phyloP scores from a whole-genome alignment of 1,140 invertebrate species.

The Phortica variegata region DNA sequence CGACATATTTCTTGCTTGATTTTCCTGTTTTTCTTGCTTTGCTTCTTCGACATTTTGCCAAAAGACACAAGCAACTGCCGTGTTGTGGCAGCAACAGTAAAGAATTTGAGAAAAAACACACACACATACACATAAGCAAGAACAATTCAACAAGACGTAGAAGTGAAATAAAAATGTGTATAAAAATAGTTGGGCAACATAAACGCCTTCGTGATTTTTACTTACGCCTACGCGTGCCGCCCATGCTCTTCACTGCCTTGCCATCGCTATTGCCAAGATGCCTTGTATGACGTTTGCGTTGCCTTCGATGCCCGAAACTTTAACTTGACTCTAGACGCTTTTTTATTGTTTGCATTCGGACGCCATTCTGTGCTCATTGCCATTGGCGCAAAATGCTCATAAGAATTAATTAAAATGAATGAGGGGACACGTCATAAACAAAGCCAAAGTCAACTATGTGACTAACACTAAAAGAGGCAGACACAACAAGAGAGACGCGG shows the following conservation, averaged over 20 bases:
- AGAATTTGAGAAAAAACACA: too few species aligned
- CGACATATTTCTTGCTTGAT: too few species aligned
- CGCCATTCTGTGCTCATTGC: too few species aligned
- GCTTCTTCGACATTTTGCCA: too few species aligned
- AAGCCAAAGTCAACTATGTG: constrained; percentile 48
- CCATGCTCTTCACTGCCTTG: neutral
- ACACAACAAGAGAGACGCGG: constrained; percentile 20
- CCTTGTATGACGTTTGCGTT: constrained; percentile 3
- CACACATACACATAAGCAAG: constrained; percentile 23
- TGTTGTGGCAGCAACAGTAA: too few species aligned
- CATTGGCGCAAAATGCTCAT: constrained; percentile 46
- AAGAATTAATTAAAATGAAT: constrained; percentile 55
- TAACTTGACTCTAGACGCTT: constrained; percentile 15
- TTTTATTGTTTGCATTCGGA: constrained; percentile 48
- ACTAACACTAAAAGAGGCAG: too few species aligned
- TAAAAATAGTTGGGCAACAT: constrained; percentile 50
- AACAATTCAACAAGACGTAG: constrained; percentile 32
- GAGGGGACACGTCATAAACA: constrained; percentile 54
- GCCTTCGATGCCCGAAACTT: constrained; percentile 1
- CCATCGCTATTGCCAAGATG: constrained; percentile 5
- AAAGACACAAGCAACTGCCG: too few species aligned
- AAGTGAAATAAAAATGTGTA: constrained; percentile 39
- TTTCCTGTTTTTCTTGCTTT: too few species aligned
- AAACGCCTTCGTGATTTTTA: constrained; percentile 52
- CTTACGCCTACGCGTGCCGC: constrained; percentile 24